Conservation (phyloP, 2,113 vertebrate species). For the Mormyrus lacerda region DNA sequence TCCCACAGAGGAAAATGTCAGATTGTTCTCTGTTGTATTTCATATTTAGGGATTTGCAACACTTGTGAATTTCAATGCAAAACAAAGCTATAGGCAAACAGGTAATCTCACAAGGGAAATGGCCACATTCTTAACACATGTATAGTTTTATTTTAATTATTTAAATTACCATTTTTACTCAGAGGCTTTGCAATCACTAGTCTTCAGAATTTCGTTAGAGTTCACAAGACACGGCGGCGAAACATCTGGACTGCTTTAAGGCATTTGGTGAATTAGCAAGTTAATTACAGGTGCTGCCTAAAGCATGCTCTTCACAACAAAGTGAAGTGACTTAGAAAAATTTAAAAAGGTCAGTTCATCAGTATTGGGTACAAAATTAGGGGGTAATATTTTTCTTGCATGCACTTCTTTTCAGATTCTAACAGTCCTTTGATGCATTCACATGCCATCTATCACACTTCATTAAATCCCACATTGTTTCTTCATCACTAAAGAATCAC, state of each 20-base stretch:
- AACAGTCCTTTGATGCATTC: neutral
- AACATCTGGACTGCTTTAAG: constrained; percentile 16
- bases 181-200: neutral
- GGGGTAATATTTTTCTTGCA: neutral
- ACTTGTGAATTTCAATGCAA: neutral
- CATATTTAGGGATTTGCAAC: neutral
- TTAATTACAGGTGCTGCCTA: constrained; percentile 13
- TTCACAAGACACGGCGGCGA: neutral
- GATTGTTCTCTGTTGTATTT: neutral
- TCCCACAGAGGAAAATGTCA: neutral
- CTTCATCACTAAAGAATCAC: neutral
- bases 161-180: constrained; percentile 5
- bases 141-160: neutral
- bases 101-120: neutral
- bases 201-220: neutral
- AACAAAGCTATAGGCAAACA: neutral
- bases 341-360: constrained; percentile 7
- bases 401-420: constrained; percentile 1
- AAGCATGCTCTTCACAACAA: constrained; percentile 3
- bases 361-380: neutral
- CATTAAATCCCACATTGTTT: constrained; percentile 9
- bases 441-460: neutral
- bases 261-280: constrained; percentile 10
- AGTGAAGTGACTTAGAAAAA: neutral
- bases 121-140: neutral